Percentiles rank a stretch among this genome's conserved stretches.
These are phyloP conservation scores for Podargus strigoides DNA, from an alignment of 2,797 vertebrate species.

Conservation along the genomic window DNA sequence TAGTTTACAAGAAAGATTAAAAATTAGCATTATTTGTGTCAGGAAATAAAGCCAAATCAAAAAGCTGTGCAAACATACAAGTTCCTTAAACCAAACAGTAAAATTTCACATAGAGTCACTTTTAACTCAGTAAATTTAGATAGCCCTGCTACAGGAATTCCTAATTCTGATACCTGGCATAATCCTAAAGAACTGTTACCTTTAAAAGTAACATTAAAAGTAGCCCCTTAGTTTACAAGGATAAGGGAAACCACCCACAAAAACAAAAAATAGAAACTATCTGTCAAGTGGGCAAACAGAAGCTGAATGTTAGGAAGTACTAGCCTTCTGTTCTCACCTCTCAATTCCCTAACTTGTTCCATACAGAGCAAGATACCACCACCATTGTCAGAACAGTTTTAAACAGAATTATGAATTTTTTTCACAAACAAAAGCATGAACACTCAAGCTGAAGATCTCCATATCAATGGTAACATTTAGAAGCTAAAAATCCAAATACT, in stretches of 20 bases:
- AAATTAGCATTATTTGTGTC: conserved; percentile 32
- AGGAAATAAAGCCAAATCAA: background rate
- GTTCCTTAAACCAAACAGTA: background rate
- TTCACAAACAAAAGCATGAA: background rate
- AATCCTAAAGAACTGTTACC: background rate
- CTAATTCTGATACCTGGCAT: background rate
- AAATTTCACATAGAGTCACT: background rate
- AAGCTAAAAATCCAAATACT: background rate
- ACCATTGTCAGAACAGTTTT: background rate
- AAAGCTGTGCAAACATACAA: background rate
- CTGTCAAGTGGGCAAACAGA: background rate
- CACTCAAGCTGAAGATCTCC: background rate
- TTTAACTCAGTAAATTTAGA: background rate
- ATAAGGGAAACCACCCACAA: background rate
- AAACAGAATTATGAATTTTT: background rate
- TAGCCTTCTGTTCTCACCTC: background rate
- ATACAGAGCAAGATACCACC: background rate
- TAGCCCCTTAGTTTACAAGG: background rate
- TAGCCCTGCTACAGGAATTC: background rate
- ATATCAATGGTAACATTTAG: background rate
- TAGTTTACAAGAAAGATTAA: conserved; percentile 64
- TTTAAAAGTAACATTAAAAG: background rate
- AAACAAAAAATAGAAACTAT: background rate
- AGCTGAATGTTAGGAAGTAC: background rate
- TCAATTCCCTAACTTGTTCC: background rate